Evolutionary conservation across 1,140 invertebrate genomes (phyloP).

Genomic region (Pseudomyrmex dendroicus): DNA sequence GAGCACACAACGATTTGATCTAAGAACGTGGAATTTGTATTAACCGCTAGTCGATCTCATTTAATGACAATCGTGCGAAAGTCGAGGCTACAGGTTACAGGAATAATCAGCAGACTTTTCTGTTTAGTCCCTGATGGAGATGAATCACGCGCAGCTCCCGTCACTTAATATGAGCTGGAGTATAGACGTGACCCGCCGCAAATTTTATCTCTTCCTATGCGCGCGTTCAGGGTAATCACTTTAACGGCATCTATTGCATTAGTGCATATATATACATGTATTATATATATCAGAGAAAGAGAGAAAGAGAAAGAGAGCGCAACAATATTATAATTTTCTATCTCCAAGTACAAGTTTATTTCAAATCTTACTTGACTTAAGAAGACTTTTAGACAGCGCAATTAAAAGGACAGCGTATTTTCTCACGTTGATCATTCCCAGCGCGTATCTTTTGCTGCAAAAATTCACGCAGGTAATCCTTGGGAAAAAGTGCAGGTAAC

Average conservation of each 20-base stretch:
- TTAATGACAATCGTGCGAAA: conserved; percentile 56
- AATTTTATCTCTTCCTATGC: conserved; percentile 23
- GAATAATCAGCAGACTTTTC: conserved; percentile 38
- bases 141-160: conserved; percentile 41
- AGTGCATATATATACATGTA: background rate
- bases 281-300: background rate
- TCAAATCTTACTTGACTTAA: background rate
- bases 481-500: background rate
- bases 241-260: background rate
- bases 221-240: conserved; percentile 14
- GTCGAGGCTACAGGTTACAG: conserved; percentile 26
- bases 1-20: background rate
- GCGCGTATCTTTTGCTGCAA: background rate
- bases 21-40: background rate
- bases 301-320: too few relatives aligned
- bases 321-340: too few relatives aligned
- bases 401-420: background rate
- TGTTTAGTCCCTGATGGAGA: conserved; percentile 40
- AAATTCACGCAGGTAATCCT: background rate
- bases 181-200: conserved; percentile 1
- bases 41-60: conserved; percentile 7
- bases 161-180: conserved; percentile 29
- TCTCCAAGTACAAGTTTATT: background rate
- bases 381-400: too few relatives aligned
- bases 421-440: conserved; percentile 30